A percentile compares a stretch with the other conserved stretches of the same genome.
These are phyloP conservation scores for Nothobranchius kuhntae DNA, from an alignment of 2,113 vertebrate genomes.

Conservation along the genomic window DNA sequence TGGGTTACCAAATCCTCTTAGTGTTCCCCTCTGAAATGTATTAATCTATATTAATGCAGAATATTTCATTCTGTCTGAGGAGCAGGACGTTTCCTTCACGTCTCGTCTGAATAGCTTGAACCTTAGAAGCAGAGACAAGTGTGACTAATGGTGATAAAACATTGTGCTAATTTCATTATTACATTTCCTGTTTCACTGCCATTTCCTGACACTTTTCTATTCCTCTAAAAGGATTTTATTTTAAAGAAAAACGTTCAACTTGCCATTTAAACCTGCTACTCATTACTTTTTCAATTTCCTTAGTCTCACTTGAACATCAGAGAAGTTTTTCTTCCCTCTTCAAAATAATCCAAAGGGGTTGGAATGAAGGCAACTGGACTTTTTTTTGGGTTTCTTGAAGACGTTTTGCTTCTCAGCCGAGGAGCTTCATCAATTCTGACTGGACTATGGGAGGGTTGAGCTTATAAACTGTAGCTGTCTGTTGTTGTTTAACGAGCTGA, in stretches of 20 bases:
- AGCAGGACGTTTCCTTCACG: neutral
- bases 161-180: conserved; percentile 40
- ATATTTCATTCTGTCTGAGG: conserved; percentile 11
- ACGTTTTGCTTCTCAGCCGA: no score
- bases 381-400: no score
- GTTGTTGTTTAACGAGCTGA: no score
- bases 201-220: neutral
- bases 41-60: conserved; percentile 5
- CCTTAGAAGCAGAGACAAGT: conserved; percentile 18
- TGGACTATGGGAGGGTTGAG: no score
- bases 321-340: conserved; percentile 6
- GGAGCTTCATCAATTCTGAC: no score
- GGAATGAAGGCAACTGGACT: no score
- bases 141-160: conserved; percentile 26
- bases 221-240: conserved; percentile 9
- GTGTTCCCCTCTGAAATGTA: neutral
- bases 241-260: neutral
- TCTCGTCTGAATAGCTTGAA: conserved; percentile 7
- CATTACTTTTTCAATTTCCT: neutral
- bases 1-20: conserved; percentile 26
- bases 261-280: conserved; percentile 2
- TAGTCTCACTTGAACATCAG: conserved; percentile 2
- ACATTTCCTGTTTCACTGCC: neutral
- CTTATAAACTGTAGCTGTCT: no score
- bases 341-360: neutral